phyloP scores from a whole-genome alignment of 2,888 invertebrate genomes.

The Pristionchus entomophagus region DNA sequence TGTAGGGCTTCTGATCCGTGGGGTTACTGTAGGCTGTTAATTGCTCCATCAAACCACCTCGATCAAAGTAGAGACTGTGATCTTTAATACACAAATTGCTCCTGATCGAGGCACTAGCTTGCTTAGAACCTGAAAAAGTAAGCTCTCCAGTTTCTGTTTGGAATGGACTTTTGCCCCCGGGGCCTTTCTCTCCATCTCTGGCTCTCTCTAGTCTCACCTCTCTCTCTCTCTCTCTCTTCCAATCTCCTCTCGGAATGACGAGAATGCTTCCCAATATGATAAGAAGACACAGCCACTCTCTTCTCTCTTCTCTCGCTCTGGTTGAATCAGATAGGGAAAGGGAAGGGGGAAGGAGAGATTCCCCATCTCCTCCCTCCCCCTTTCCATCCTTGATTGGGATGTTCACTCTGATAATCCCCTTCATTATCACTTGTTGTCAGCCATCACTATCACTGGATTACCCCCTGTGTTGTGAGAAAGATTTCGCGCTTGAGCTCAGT shows the following conservation, averaged over 20 bases:
- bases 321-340: conserved; percentile 23
- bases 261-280: conserved; percentile 40
- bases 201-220: not conserved
- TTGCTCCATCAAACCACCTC: no score
- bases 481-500: not conserved
- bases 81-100: not conserved
- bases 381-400: not conserved
- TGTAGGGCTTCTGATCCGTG: no score
- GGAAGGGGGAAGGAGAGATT: conserved; percentile 15
- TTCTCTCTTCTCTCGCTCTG: conserved; percentile 15
- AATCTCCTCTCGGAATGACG: not conserved
- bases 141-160: conserved; percentile 25
- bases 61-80: no score
- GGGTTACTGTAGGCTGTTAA: no score
- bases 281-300: conserved; percentile 2
- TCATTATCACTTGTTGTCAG: not conserved
- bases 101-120: not conserved
- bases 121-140: conserved; percentile 4
- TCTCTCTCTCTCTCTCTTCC: conserved; percentile 1
- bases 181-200: not conserved
- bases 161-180: conserved; percentile 4
- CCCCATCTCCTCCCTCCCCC: conserved; percentile 18
- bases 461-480: not conserved
- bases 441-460: conserved; percentile 12
- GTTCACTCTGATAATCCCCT: not conserved